Evolutionary conservation across 2,113 vertebrate genomes (phyloP).

Genomic region (Gallinago paraguaiae): DNA sequence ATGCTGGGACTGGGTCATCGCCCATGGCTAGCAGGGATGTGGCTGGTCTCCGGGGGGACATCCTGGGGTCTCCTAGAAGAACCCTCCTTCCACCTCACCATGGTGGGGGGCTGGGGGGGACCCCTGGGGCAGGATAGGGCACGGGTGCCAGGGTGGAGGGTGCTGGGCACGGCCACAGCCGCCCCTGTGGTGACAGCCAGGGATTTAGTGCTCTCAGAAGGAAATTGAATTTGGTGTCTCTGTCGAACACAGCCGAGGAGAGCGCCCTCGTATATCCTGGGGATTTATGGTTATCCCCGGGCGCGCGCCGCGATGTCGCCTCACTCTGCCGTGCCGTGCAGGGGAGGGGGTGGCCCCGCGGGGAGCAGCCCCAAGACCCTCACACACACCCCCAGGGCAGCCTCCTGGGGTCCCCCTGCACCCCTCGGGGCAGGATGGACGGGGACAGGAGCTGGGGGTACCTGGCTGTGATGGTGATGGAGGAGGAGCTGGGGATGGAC

Average conservation of each 20-base stretch:
- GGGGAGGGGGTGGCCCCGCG: fast-evolving
- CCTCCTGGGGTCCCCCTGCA: fast-evolving
- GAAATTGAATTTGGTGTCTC: slow-evolving; percentile 77
- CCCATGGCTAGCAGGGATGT: fast-evolving
- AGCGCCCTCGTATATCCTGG: slow-evolving; percentile 61
- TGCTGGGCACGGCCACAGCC: fast-evolving
- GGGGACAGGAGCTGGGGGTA: fast-evolving
- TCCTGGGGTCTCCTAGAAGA: background rate
- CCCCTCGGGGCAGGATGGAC: fast-evolving
- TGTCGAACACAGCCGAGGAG: slow-evolving; percentile 65
- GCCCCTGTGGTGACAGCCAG: background rate
- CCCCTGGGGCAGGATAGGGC: fast-evolving
- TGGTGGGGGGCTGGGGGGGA: background rate
- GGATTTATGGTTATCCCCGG: slow-evolving; percentile 62
- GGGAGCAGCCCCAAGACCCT: background rate
- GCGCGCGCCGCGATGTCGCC: fast-evolving
- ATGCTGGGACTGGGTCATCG: fast-evolving
- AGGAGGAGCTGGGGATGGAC: fast-evolving
- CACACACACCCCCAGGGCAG: background rate
- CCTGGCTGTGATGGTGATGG: fast-evolving
- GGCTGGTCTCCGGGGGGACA: fast-evolving
- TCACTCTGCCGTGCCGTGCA: background rate
- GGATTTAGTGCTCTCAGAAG: slow-evolving; percentile 73
- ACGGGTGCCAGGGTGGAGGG: fast-evolving
- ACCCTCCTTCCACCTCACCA: background rate